A percentile compares a stretch with the other conserved stretches of the same genome.
Conservation (phyloP, 2,888 invertebrate genomes). For the Eupithecia abbreviata region DNA sequence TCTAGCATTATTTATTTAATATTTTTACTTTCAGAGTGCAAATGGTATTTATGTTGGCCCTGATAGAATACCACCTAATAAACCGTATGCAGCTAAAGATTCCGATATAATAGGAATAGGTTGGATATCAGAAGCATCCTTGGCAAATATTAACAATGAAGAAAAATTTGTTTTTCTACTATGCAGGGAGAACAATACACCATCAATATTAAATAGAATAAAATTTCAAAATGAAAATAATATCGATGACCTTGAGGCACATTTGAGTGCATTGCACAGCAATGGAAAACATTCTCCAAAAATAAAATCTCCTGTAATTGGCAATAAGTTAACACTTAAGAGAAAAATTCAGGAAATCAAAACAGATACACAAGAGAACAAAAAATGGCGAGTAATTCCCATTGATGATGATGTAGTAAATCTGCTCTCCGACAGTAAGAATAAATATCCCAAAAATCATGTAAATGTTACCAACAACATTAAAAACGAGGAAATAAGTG, state of each 20-base stretch:
- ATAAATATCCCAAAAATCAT: conserved; percentile 46
- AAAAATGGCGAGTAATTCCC: conserved; percentile 31
- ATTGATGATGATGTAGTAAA: conserved; percentile 52
- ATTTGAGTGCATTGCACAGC: conserved; percentile 51
- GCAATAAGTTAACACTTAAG: conserved; percentile 55
- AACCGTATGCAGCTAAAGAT: conserved; percentile 63
- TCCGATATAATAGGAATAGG: conserved; percentile 84
- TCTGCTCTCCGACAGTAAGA: conserved; percentile 66
- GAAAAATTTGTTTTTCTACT: conserved; percentile 74
- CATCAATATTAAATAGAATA: conserved; percentile 55
- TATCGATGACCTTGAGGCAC: conserved; percentile 56
- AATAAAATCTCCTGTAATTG: conserved; percentile 45
- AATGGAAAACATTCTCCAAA: conserved; percentile 20
- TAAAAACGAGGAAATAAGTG: conserved; percentile 26
- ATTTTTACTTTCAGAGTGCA: conserved; percentile 74
- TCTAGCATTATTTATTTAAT: not conserved
- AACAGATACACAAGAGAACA: conserved; percentile 45
- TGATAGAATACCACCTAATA: conserved; percentile 63
- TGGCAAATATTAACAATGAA: conserved; percentile 60
- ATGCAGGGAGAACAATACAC: conserved; percentile 48
- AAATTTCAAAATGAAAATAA: conserved; percentile 64
- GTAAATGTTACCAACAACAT: conserved; percentile 51
- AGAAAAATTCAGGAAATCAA: conserved; percentile 55
- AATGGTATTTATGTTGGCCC: conserved; percentile 85
- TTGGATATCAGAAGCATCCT: conserved; percentile 61